A percentile compares a stretch with the other conserved stretches of the same genome.
Evolutionary conservation across 2,797 vertebrate species (phyloP).

Genomic region (Hemitrygon akajei): DNA sequence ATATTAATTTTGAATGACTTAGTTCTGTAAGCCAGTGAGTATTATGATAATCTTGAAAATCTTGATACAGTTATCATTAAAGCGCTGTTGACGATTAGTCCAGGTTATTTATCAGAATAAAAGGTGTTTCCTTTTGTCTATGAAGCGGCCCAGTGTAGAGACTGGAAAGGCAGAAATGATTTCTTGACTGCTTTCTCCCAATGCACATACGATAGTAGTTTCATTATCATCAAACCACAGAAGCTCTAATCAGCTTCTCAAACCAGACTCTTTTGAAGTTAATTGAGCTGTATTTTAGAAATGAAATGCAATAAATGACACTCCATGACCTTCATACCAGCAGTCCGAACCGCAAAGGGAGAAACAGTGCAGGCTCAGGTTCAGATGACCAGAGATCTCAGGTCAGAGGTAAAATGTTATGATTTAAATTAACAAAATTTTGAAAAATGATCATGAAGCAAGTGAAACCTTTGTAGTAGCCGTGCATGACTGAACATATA

Average conservation of each 20-base stretch:
- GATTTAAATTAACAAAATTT: not conserved
- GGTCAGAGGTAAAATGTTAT: not conserved
- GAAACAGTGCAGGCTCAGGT: too few species aligned
- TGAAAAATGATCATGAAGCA: not conserved
- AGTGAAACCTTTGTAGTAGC: not conserved
- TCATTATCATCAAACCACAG: too few species aligned
- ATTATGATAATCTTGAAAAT: not conserved
- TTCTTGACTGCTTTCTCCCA: too few species aligned
- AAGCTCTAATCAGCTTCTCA: too few species aligned
- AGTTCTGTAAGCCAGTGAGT: not conserved
- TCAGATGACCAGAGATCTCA: too few species aligned
- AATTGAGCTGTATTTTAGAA: too few species aligned
- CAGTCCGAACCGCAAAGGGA: too few species aligned
- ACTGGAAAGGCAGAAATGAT: too few species aligned
- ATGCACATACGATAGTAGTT: too few species aligned
- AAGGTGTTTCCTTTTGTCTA: not conserved
- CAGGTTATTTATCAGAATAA: not conserved
- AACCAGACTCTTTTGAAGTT: too few species aligned
- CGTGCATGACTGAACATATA: not conserved
- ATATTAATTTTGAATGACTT: not conserved
- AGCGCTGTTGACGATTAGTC: not conserved
- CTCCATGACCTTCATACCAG: too few species aligned
- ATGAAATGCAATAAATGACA: too few species aligned
- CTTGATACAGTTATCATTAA: not conserved
- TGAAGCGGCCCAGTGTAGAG: not conserved